Evolutionary conservation across 2,888 invertebrate genomes (phyloP).

Genomic region (Arge pagana): DNA sequence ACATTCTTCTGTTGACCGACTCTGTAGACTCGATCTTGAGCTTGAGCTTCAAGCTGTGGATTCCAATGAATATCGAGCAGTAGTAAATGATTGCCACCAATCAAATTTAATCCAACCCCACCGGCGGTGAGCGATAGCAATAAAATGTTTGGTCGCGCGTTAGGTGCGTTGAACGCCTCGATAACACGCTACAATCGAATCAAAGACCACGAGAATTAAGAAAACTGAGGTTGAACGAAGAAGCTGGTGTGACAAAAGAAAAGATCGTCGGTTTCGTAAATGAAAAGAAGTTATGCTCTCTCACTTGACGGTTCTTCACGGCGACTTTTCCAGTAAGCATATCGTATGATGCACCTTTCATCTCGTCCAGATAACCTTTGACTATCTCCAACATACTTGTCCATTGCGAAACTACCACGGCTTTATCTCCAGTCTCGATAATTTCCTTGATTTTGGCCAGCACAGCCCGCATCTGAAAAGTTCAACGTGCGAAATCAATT

Average conservation of each 20-base stretch:
- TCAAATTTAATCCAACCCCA: slow-evolving; percentile 91
- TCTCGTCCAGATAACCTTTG: slow-evolving; percentile 65
- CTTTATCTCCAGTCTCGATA: slow-evolving; percentile 66
- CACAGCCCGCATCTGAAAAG: slow-evolving; percentile 62
- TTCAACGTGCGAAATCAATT: slow-evolving; percentile 6
- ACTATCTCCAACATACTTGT: slow-evolving; percentile 79
- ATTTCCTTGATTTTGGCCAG: slow-evolving; percentile 63
- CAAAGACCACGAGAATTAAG: neutral
- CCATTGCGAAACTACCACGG: slow-evolving; percentile 93
- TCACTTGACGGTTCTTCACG: slow-evolving; percentile 71
- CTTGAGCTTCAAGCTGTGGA: slow-evolving; percentile 93
- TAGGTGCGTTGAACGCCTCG: slow-evolving; percentile 43
- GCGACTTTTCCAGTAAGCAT: slow-evolving; percentile 76
- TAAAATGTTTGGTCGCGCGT: slow-evolving; percentile 63
- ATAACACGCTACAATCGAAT: slow-evolving; percentile 39
- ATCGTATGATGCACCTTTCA: slow-evolving; percentile 62
- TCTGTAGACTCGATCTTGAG: slow-evolving; percentile 91
- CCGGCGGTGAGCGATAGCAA: slow-evolving; percentile 90
- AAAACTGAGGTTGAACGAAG: neutral
- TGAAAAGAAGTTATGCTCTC: slow-evolving; percentile 62
- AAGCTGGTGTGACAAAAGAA: slow-evolving; percentile 2
- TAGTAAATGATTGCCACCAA: slow-evolving; percentile 90
- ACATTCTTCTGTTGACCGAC: slow-evolving; percentile 86
- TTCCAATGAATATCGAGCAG: slow-evolving; percentile 96
- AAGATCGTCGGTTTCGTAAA: neutral